Base-by-base conservation (phyloP, 2,888 invertebrate species). In the Nemurella pictetii region DNA sequence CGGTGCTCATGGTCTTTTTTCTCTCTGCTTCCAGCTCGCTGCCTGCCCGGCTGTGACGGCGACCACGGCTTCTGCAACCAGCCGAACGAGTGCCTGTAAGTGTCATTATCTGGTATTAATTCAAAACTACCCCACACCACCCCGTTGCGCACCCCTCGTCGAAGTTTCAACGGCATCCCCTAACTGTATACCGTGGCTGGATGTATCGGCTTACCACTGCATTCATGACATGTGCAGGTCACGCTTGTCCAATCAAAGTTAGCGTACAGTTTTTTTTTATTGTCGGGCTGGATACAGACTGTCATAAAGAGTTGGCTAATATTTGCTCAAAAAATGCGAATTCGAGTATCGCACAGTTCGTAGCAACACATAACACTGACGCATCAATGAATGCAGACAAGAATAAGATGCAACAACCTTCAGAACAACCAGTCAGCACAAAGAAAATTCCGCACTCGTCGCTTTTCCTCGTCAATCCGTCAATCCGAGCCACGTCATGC, bases 1-100 rank as follows among this genome's bases (percentile, higher is more conserved):
- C 26, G n/a, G 28, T 75, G 28, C 30, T 78, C 5, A 30, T 30
- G 78, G 28, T 78, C 30, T 78, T 28, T 25, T 30, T 78, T 30
- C 28, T 30, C 28, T 78, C 30, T 78, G 92, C 5, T 95, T 94
- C 88, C 93, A 98, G 98, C 98, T 89, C 95, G 95, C 89, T 99
- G 99, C 92, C 92, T 95, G 91, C 95, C 96, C 90, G 98, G 98
- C 91, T 99, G 99, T 93, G 95, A 97, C 92, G 93, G 94, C 88
- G 94, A 94, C 90, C 96, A 98, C 92, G 98, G 98, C 89, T 95
- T 95, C 92, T 99, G 98, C 93, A 94, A 93, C 90, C 94, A 94
- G 90, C 98, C 99, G 90, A 96, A 96, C 93, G 96, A 98, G 92
- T 99, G 99, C 97, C 94, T 94, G 98, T 98, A 94, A 97, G 98